Percentiles rank a stretch among this genome's conserved stretches.
These are phyloP conservation scores for Pagetopsis macropterus DNA, from an alignment of 2,797 vertebrate genomes.

Conservation along the genomic window DNA sequence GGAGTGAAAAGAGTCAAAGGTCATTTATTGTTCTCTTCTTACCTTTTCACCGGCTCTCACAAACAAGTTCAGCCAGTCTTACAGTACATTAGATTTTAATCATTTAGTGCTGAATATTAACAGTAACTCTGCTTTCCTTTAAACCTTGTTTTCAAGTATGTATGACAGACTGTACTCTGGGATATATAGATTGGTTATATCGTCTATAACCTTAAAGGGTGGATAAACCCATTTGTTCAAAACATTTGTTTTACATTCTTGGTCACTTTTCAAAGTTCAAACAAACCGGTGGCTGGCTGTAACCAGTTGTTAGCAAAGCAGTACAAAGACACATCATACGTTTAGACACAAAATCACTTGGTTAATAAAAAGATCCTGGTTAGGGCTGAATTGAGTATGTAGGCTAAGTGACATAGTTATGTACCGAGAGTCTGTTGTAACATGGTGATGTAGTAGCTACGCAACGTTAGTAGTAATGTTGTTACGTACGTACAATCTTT, in stretches of 20 bases:
- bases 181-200: conserved; percentile 6
- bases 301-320: conserved; percentile 41
- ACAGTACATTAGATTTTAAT: conserved; percentile 1
- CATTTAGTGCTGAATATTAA: conserved; percentile 15
- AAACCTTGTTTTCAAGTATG: background rate
- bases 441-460: too few species aligned
- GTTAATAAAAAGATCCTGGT: too few species aligned
- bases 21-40: conserved; percentile 2
- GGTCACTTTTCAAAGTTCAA: background rate
- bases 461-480: too few species aligned
- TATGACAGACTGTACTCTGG: background rate
- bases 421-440: too few species aligned
- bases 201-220: background rate
- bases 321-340: background rate
- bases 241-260: background rate
- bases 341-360: too few species aligned
- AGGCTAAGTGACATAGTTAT: too few species aligned
- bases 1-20: background rate
- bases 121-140: conserved; percentile 35
- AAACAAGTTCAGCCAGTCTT: conserved; percentile 38
- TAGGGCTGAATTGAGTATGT: too few species aligned
- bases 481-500: too few species aligned
- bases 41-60: conserved; percentile 32
- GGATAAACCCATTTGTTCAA: background rate
- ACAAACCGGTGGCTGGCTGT: background rate